Conservation (phyloP, 2,888 invertebrate species). For the Perithous albicinctus region DNA sequence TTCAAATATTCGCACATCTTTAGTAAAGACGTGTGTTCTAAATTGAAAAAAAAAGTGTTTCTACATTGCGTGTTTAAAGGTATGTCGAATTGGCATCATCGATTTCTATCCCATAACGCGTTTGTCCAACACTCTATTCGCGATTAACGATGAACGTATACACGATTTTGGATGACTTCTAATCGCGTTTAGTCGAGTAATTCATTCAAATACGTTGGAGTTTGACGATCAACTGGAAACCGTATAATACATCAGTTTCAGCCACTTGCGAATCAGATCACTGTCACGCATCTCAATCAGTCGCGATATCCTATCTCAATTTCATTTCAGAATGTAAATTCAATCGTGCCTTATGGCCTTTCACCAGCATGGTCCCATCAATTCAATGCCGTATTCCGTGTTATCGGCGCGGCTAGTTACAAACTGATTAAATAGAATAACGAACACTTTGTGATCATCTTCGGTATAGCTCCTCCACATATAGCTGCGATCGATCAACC, state of each 20-base stretch:
- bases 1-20: too few species aligned
- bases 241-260: slow-evolving; percentile 18
- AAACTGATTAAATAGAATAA: slow-evolving; percentile 46
- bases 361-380: slow-evolving; percentile 49
- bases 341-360: slow-evolving; percentile 44
- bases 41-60: too few species aligned
- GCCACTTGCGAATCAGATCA: slow-evolving; percentile 36
- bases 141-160: neutral
- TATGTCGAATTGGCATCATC: neutral
- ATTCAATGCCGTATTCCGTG: slow-evolving; percentile 45
- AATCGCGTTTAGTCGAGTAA: slow-evolving; percentile 10
- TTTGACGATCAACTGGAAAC: slow-evolving; percentile 16
- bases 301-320: slow-evolving; percentile 23
- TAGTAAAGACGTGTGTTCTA: too few species aligned
- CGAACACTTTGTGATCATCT: slow-evolving; percentile 24
- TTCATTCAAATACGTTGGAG: slow-evolving; percentile 37
- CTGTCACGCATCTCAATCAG: slow-evolving; percentile 32
- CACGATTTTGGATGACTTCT: neutral
- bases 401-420: slow-evolving; percentile 46
- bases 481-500: neutral
- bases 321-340: slow-evolving; percentile 55
- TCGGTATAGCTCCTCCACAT: neutral
- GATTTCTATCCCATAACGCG: neutral
- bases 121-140: neutral
- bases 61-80: too few species aligned